Base-by-base conservation (phyloP, 1,140 invertebrate species). In the Ridgeia piscesae region DNA sequence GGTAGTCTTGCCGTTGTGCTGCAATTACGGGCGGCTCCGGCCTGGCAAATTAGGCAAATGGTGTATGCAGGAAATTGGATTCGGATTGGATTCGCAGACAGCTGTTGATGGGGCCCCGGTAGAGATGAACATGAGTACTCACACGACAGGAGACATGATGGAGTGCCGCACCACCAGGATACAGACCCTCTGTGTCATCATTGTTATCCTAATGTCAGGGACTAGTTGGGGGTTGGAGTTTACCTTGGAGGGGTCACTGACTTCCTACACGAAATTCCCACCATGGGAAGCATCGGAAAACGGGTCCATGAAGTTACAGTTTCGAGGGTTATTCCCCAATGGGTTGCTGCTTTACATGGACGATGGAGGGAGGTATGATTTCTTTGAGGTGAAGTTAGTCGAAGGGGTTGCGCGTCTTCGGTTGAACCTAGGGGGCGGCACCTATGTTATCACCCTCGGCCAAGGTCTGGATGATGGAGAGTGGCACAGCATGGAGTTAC, bases 331-430 rank as follows among this genome's bases (percentile, higher is more conserved):
- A 27, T 33, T 35, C 11, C 42, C 91, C 14, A 14, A 50, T 33
- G 34, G 42, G 9, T 48, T 91, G 34, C 34, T 91, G 91, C 91
- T 91, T 33, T 91, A 91, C 33, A 33, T 58, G 91, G 91, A 91
- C 48, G 34, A 35, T 17, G 91, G 34, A 34, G 48, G 33, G 34
- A 21, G 11, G 17, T 34, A 42, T 34, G 91, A 91, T 33, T 91
- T 42, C 91, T 48, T 91, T n/a, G 98, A 99, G 96, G 96, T 99
- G 91, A 99, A 99, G 95, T 96, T 99, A 31, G 98, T 99, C 8
- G 98, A 98, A 95, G 98, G 98, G 34, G 97, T 97, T 0, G 96
- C 99, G n/a, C 94, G 98, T 97, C 97, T 98, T 0, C 97, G 98
- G 89, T 97, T 98, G 94, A 94, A 94, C 91, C 92, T 94, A n/a